phyloP scores from a whole-genome alignment of 2,113 vertebrate species.

The Gasterosteus nipponicus region DNA sequence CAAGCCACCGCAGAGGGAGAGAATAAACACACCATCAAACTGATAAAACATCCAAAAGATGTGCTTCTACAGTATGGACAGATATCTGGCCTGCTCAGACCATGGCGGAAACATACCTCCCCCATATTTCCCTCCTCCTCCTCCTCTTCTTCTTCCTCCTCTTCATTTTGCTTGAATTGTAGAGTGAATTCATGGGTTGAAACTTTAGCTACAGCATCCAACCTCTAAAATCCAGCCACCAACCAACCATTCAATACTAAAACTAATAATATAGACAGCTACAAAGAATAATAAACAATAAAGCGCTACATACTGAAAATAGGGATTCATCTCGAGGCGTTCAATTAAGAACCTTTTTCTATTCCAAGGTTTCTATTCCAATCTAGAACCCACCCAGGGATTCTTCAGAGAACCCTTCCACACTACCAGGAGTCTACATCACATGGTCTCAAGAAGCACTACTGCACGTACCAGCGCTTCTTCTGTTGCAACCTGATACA shows the following conservation, averaged over 20 bases:
- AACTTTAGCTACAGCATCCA: conserved; percentile 1
- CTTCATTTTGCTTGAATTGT: conserved; percentile 68
- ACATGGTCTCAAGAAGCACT: background rate
- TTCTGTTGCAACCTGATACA: conserved; percentile 63
- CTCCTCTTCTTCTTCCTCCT: conserved; percentile 59
- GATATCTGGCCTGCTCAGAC: background rate
- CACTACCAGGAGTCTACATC: conserved; percentile 8
- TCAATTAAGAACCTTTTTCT: background rate
- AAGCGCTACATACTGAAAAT: background rate
- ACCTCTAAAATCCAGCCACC: background rate
- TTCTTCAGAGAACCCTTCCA: background rate
- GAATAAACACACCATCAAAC: conserved; percentile 28
- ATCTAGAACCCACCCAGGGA: background rate
- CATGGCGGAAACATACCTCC: conserved; percentile 60
- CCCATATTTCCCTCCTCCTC: conserved; percentile 47
- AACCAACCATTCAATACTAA: background rate
- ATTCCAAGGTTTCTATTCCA: background rate
- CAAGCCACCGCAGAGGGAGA: conserved; percentile 25
- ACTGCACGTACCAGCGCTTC: conserved; percentile 67
- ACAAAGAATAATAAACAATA: background rate
- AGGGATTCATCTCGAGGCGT: background rate
- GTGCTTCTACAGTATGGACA: background rate
- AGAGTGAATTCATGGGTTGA: conserved; percentile 59
- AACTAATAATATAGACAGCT: background rate
- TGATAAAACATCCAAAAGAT: conserved; percentile 3